A percentile compares a stretch with the other conserved stretches of the same genome.
phyloP scores from a whole-genome alignment of 2,888 invertebrate genomes.

The Pristionchus japonicus region DNA sequence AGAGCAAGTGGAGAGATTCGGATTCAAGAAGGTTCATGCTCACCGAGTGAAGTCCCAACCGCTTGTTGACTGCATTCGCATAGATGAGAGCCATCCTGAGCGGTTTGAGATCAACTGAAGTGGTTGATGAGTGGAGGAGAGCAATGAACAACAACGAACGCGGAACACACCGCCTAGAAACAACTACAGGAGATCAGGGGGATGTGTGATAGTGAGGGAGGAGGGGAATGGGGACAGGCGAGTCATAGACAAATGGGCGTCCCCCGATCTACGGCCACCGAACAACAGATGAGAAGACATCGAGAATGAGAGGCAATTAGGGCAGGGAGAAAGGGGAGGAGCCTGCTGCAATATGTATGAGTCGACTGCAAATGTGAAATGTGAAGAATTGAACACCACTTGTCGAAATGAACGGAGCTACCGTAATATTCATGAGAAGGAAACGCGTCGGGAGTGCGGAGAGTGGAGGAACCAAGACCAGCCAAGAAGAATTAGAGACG shows the following conservation, averaged over 20 bases:
- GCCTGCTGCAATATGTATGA: background rate
- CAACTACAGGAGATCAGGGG: background rate
- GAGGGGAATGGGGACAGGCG: background rate
- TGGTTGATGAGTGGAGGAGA: background rate
- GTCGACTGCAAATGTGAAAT: background rate
- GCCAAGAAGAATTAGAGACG: constrained; percentile 28
- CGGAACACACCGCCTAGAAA: background rate
- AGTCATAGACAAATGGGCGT: background rate
- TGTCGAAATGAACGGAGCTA: constrained; percentile 12
- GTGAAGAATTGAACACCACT: background rate
- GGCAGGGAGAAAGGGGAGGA: too few relatives aligned
- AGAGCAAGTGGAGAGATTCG: too few relatives aligned
- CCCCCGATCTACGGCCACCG: background rate
- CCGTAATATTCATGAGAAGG: background rate
- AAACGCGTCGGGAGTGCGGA: background rate
- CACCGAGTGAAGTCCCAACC: constrained; percentile 50
- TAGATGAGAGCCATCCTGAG: constrained; percentile 56
- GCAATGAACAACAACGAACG: background rate
- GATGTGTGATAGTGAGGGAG: background rate
- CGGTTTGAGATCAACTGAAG: background rate
- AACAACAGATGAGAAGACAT: background rate
- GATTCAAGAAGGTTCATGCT: background rate
- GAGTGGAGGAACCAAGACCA: background rate
- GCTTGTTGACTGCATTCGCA: constrained; percentile 58
- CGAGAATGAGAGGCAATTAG: background rate